Conservation (phyloP, 2,797 vertebrate species). For the Enteromius argenteus region DNA sequence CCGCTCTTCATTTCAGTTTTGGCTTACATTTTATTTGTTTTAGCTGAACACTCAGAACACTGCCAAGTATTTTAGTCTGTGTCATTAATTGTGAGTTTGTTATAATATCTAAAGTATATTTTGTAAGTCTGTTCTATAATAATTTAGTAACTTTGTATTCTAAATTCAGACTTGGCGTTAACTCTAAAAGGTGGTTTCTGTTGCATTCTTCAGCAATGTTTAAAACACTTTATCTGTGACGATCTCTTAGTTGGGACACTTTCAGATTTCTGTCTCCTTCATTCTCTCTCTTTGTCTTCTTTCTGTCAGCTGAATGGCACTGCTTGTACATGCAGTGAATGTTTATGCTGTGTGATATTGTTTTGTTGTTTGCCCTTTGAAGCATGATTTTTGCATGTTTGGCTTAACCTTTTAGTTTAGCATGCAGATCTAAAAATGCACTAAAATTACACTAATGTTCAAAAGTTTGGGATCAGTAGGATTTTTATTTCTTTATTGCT, state of each 20-base stretch:
- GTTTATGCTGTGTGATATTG: background rate
- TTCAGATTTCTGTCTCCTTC: background rate
- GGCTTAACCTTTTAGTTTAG: background rate
- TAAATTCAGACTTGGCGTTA: background rate
- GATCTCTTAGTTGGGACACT: background rate
- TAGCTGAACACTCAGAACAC: background rate
- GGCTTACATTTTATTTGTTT: background rate
- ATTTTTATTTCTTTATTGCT: too few relatives aligned
- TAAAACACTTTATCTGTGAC: background rate
- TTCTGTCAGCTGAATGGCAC: background rate
- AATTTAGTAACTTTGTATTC: background rate
- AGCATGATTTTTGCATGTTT: slow-evolving; percentile 31
- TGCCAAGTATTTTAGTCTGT: background rate
- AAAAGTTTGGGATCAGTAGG: background rate
- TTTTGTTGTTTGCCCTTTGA: background rate
- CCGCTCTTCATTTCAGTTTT: background rate
- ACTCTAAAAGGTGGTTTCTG: background rate
- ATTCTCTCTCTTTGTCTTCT: slow-evolving; percentile 6
- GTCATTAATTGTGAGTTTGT: background rate
- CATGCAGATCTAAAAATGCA: background rate
- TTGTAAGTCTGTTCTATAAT: background rate
- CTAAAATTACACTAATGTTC: background rate
- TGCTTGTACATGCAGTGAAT: slow-evolving; percentile 17
- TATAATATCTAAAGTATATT: background rate
- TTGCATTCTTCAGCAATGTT: background rate